A percentile compares a stretch with the other conserved stretches of the same genome.
These are phyloP conservation scores for Trichonephila inaurata DNA, from an alignment of 1,140 invertebrate genomes.

Conservation along the genomic window DNA sequence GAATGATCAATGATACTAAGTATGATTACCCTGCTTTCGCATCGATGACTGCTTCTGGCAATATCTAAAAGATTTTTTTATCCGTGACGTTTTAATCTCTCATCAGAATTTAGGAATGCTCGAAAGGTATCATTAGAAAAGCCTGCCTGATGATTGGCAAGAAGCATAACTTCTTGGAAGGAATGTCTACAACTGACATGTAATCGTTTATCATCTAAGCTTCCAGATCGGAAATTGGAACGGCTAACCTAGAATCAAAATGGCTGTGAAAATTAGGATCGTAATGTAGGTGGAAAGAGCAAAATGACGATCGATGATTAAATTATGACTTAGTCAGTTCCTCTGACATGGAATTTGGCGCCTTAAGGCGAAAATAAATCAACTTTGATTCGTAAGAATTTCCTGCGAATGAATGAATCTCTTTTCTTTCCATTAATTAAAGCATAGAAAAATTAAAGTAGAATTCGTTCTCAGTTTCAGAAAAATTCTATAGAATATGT, in stretches of 20 bases:
- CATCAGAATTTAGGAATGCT: background rate
- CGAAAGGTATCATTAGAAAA: background rate
- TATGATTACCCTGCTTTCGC: constrained; percentile 11
- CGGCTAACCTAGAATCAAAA: background rate
- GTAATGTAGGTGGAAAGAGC: background rate
- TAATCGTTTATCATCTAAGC: background rate
- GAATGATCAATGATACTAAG: constrained; percentile 13
- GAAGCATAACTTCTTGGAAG: background rate
- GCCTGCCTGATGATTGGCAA: background rate
- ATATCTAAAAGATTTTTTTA: background rate
- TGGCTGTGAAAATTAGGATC: background rate
- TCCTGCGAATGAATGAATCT: too few species aligned
- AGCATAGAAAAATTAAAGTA: too few species aligned
- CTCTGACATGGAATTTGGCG: background rate
- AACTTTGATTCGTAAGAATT: too few species aligned
- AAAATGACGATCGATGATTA: background rate
- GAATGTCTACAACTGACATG: background rate
- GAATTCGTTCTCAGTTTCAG: too few species aligned
- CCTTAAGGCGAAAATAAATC: background rate
- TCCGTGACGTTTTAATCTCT: constrained; percentile 19
- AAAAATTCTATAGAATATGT: too few species aligned
- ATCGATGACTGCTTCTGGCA: background rate
- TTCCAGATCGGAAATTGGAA: constrained; percentile 1
- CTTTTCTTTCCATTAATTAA: too few species aligned
- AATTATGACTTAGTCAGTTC: too few species aligned